Evolutionary conservation across 2,888 invertebrate genomes (phyloP).

Genomic region (Tupiocoris notatus): DNA sequence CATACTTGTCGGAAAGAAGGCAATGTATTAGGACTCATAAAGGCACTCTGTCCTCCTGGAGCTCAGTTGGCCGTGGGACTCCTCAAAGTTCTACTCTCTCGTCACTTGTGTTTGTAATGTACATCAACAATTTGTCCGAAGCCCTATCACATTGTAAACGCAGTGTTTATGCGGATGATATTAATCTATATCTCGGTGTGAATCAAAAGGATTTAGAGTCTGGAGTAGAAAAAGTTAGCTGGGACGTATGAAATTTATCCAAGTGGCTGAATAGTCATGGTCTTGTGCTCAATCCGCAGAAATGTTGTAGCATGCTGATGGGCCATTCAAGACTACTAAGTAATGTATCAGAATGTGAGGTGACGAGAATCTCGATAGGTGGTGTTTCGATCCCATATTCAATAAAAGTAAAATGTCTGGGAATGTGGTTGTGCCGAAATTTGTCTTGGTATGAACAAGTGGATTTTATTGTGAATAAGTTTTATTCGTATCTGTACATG

Average conservation of each 20-base stretch:
- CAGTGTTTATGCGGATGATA: slow-evolving; percentile 2
- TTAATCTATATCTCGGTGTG: background rate
- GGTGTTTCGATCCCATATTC: background rate
- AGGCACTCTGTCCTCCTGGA: background rate
- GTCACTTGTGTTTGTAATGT: background rate
- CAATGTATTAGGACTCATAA: background rate
- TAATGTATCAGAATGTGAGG: background rate
- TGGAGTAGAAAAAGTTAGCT: background rate
- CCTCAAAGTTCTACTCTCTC: slow-evolving; percentile 3
- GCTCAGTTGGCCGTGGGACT: background rate
- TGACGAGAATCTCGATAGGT: background rate
- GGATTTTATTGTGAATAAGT: background rate
- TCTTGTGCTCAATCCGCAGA: background rate
- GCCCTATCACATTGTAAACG: background rate
- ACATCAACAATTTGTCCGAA: background rate
- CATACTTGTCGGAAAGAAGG: background rate
- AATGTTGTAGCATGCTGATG: slow-evolving; percentile 1
- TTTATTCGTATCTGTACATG: background rate
- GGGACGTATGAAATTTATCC: background rate
- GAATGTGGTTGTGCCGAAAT: background rate
- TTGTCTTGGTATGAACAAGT: background rate
- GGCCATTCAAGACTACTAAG: background rate
- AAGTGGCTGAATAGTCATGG: background rate
- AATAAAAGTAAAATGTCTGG: background rate
- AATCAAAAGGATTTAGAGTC: background rate